Evolutionary conservation across 2,113 vertebrate genomes (phyloP), one percentile per base, ranked within the genome.

Genomic region (Brachypodius melanocephalos): DNA sequence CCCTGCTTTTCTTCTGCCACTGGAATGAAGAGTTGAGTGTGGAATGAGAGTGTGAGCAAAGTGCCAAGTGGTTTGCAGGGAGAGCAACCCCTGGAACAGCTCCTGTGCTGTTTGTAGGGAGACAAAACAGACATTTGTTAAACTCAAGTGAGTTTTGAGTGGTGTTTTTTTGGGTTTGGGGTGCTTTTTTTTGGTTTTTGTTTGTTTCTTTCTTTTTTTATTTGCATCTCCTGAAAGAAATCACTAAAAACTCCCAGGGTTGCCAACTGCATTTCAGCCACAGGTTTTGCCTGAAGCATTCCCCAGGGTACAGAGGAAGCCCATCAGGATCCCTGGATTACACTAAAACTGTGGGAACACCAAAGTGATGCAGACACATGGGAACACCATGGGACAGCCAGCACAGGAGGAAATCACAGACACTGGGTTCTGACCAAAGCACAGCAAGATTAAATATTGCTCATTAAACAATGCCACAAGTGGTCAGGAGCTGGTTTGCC

Each of bases 351-450:
- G 28, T 13, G 16, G 34, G 57, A 89, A 16, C 0, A 5, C 31
- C 29, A 14, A 2, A 0, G 0, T 2, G 9, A 38, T 17, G 20
- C 0, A 1, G 59, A 89, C 69, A 34, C 12, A 5, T 9, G 51
- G 22, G 34, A 55, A 18, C 36, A 38, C 24, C 48, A 6, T 0
- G 0, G 59, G 16, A 48, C 6, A 24, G 38, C 36, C 69, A 84
- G 52, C 51, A 61, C 42, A 20, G 71, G 57, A 63, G 73, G 32
- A 3, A 78, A 38, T 42, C 67, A 58, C 61, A 82, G 45, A 40
- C 16, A 32, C 4, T 16, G 13, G 8, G 52, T 58, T 26, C 40
- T 22, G 42, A 83, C 16, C 63, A 67, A 51, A 88, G 87, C n/a
- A 26, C 38, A 72, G 16, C 19, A 26, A 45, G 58, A 31, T 46